Evolutionary conservation across 2,113 vertebrate genomes (phyloP).

Genomic region (Anhinga anhinga): DNA sequence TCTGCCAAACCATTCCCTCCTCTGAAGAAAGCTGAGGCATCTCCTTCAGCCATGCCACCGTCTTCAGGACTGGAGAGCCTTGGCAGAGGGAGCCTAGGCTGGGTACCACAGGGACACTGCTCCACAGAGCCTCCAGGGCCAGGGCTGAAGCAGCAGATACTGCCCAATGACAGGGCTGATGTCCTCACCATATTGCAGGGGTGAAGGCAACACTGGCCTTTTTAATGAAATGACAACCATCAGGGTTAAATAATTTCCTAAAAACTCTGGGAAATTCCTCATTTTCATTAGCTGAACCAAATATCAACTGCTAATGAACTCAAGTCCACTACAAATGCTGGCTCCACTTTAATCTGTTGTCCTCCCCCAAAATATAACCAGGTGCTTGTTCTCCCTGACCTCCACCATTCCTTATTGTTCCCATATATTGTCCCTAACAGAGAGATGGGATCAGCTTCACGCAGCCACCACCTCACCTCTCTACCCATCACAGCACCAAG

Average conservation of each 20-base stretch:
- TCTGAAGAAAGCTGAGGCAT: not conserved
- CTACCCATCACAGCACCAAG: not conserved
- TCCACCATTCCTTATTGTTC: not conserved
- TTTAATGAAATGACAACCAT: not conserved
- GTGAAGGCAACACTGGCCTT: not conserved
- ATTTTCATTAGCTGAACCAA: not conserved
- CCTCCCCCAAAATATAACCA: not conserved
- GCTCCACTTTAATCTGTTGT: not conserved
- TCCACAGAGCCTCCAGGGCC: not conserved
- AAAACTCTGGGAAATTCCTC: not conserved
- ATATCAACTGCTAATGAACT: not conserved
- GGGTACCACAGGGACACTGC: not conserved
- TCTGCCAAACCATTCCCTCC: not conserved
- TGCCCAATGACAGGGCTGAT: not conserved
- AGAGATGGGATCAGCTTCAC: not conserved
- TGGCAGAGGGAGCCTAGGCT: not conserved
- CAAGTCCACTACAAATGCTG: not conserved
- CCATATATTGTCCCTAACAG: fast-evolving
- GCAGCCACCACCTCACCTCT: not conserved
- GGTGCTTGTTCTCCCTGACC: not conserved
- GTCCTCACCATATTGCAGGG: not conserved
- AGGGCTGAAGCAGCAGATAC: not conserved
- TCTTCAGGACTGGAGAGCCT: not conserved
- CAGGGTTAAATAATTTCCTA: not conserved
- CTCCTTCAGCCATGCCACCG: not conserved